These are phyloP conservation scores for Parnassius glacialis DNA, from an alignment of 2,888 invertebrate species.

Conservation along the genomic window DNA sequence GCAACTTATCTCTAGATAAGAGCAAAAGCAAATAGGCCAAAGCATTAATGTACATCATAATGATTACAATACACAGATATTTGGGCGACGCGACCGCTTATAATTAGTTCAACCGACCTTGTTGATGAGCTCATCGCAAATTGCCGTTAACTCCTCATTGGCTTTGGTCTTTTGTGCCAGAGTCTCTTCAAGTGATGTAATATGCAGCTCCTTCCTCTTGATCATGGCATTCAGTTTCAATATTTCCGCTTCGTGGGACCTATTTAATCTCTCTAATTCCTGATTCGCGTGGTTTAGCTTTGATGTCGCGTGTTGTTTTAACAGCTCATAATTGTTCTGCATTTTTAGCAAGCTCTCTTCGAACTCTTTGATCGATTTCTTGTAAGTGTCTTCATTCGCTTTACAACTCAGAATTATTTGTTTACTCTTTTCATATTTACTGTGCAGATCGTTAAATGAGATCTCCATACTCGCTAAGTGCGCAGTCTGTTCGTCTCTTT, in stretches of 20 bases:
- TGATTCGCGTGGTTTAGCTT: slow-evolving; percentile 88
- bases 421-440: slow-evolving; percentile 85
- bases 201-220: slow-evolving; percentile 92
- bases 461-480: slow-evolving; percentile 83
- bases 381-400: slow-evolving; percentile 84
- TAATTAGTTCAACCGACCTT: slow-evolving; percentile 66
- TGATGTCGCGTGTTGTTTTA: slow-evolving; percentile 93
- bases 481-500: slow-evolving; percentile 82
- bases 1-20: slow-evolving; percentile 63
- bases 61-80: slow-evolving; percentile 35
- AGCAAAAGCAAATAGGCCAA: slow-evolving; percentile 51
- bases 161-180: slow-evolving; percentile 94
- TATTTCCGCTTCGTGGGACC: slow-evolving; percentile 89
- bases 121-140: slow-evolving; percentile 95
- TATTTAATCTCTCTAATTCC: slow-evolving; percentile 88
- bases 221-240: slow-evolving; percentile 91
- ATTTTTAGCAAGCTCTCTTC: slow-evolving; percentile 86
- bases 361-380: slow-evolving; percentile 84
- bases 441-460: slow-evolving; percentile 83
- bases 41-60: slow-evolving; percentile 45
- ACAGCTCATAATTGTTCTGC: slow-evolving; percentile 90
- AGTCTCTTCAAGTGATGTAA: slow-evolving; percentile 89
- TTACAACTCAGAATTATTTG: slow-evolving; percentile 78
- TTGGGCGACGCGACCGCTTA: slow-evolving; percentile 26
- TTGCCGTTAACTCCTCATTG: slow-evolving; percentile 92